phyloP scores from a whole-genome alignment of 2,797 vertebrate species.

The Amblyraja radiata region DNA sequence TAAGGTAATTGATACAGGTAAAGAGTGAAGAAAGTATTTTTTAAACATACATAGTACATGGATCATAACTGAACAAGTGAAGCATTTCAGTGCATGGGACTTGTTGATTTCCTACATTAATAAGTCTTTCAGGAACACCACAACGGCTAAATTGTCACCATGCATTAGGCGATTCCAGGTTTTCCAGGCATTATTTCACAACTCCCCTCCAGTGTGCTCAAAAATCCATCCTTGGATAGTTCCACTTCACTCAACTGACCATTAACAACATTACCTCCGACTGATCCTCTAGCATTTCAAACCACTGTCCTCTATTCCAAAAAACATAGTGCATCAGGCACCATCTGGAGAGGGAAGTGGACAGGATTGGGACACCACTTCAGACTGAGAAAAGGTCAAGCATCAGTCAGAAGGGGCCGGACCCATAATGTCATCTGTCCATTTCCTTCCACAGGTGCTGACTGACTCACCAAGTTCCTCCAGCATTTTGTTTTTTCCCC shows the following conservation, averaged over 20 bases:
- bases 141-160: background rate
- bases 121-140: background rate
- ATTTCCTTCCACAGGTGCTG: too few relatives aligned
- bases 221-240: background rate
- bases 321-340: too few relatives aligned
- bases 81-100: background rate
- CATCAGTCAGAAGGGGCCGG: too few relatives aligned
- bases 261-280: background rate
- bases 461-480: too few relatives aligned
- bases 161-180: background rate
- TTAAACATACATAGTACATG: background rate
- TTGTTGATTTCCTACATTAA: background rate
- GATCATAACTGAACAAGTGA: background rate
- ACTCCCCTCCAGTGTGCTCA: background rate
- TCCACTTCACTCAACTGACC: background rate
- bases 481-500: too few relatives aligned
- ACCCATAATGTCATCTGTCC: too few relatives aligned
- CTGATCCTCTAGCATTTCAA: background rate
- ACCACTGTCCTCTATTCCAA: too few relatives aligned
- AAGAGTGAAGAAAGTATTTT: background rate
- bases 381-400: too few relatives aligned
- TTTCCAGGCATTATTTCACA: background rate
- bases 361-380: too few relatives aligned
- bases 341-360: too few relatives aligned
- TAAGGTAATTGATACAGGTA: background rate